Conservation (phyloP, 2,888 invertebrate species). For the Ophraella communa region DNA sequence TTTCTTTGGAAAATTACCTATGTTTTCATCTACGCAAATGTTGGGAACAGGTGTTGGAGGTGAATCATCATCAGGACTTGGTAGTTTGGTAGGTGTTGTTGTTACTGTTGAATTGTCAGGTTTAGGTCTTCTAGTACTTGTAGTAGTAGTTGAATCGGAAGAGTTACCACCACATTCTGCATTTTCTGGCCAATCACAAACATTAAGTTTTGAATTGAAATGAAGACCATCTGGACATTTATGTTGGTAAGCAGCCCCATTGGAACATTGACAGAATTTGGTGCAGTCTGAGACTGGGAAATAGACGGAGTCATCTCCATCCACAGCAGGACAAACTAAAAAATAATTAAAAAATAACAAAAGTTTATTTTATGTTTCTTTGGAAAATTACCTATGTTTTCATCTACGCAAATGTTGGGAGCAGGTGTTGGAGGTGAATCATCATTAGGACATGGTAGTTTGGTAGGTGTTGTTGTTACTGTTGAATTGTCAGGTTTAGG, state of each 20-base stretch:
- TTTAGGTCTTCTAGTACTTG: no score
- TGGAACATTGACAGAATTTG: slow-evolving; percentile 36
- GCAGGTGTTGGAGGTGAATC: not conserved
- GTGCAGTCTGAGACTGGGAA: slow-evolving; percentile 26
- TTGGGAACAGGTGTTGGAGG: no score
- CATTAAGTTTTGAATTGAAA: slow-evolving; percentile 32
- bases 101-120: not conserved
- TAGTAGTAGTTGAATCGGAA: not conserved
- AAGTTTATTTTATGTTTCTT: no score
- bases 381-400: not conserved
- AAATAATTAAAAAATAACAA: no score
- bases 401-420: not conserved
- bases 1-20: not conserved
- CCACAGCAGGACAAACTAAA: slow-evolving; percentile 27
- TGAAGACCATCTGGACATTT: slow-evolving; percentile 32
- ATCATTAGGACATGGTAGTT: not conserved
- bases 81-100: no score
- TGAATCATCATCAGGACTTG: not conserved
- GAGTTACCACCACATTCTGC: slow-evolving; percentile 19
- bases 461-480: not conserved
- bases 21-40: not conserved
- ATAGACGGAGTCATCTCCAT: slow-evolving; percentile 30
- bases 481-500: not conserved
- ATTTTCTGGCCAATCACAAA: slow-evolving; percentile 28
- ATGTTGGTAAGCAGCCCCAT: slow-evolving; percentile 26